Evolutionary conservation across 2,888 invertebrate genomes (phyloP), one percentile per base, ranked within the genome.

Genomic region (Phragmatobia fuliginosa): DNA sequence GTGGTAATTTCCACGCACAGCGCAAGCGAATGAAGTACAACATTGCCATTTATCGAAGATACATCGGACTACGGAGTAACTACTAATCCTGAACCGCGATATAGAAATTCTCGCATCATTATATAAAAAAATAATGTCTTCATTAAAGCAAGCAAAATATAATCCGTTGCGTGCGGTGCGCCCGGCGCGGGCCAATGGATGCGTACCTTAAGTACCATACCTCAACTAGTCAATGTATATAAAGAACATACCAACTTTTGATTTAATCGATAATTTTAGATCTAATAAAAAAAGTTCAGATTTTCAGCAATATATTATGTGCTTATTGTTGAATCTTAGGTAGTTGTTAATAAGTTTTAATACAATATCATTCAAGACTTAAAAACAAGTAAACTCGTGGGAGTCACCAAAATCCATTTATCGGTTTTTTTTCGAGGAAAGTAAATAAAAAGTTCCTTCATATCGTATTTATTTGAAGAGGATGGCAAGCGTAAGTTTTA

Each of bases 401-500:
- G 1, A 60, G n/a, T 25, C n/a, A 14, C 33, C 14, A 33, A n/a
- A n/a, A 21, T 36, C 7, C 25, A 16, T 36, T 2, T 38, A 25
- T 38, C 25, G 18, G 25, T 36, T 25, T 8, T 41, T 62, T 28
- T 21, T 2, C 25, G 7, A 62, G 28, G 0, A 49, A 66, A 66
- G n/a, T 41, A 72, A 61, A 69, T 73, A 70, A 75, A 71, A 81
- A 67, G 58, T 72, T 71, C 67, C 67, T 70, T 62, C 67, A 72
- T 49, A 74, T 75, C 73, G 79, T 78, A 74, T 73, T 60, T 70
- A 77, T 67, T 76, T 72, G 69, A 71, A 73, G 71, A 67, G 76
- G 63, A 71, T 68, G 66, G 76, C 66, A 65, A 41, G 80, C 52
- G 68, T 71, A 85, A 85, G 72, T 85, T 85, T 85, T 85, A 85